Conservation (phyloP, 2,797 vertebrate species). For the Sebastes steindachneri region DNA sequence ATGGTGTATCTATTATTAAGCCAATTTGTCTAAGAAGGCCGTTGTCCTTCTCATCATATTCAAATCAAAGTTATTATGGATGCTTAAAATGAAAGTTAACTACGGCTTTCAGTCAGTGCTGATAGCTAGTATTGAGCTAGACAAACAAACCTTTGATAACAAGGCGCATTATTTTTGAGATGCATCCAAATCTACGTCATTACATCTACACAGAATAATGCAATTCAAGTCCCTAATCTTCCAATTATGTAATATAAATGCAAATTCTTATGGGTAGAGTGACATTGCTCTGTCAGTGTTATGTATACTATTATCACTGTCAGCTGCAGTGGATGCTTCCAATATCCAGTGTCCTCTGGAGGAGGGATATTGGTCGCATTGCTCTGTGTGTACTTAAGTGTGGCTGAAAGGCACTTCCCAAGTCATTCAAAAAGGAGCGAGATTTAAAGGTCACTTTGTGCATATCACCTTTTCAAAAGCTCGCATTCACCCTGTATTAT, state of each 20-base stretch:
- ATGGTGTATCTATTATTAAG: conserved; percentile 45
- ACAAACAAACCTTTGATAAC: conserved; percentile 53
- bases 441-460: conserved; percentile 72
- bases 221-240: conserved; percentile 47
- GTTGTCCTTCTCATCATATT: conserved; percentile 27
- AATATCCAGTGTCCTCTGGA: conserved; percentile 51
- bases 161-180: conserved; percentile 40
- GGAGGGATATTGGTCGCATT: conserved; percentile 37
- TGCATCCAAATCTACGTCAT: conserved; percentile 46
- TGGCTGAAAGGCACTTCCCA: conserved; percentile 44
- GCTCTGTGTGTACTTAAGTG: conserved; percentile 27
- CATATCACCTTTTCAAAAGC: conserved; percentile 70
- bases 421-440: conserved; percentile 44
- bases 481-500: conserved; percentile 59
- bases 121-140: conserved; percentile 11
- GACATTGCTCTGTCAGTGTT: conserved; percentile 49
- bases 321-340: conserved; percentile 35
- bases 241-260: conserved; percentile 67
- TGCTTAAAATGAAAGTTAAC: conserved; percentile 24
- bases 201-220: conserved; percentile 35
- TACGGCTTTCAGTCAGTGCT: conserved; percentile 13
- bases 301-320: conserved; percentile 36
- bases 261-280: conserved; percentile 58
- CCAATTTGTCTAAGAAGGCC: conserved; percentile 42
- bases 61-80: conserved; percentile 16